A percentile compares a stretch with the other conserved stretches of the same genome.
These are phyloP conservation scores for Uromys caudimaculatus DNA, from an alignment of 2,797 vertebrate genomes.

Conservation along the genomic window DNA sequence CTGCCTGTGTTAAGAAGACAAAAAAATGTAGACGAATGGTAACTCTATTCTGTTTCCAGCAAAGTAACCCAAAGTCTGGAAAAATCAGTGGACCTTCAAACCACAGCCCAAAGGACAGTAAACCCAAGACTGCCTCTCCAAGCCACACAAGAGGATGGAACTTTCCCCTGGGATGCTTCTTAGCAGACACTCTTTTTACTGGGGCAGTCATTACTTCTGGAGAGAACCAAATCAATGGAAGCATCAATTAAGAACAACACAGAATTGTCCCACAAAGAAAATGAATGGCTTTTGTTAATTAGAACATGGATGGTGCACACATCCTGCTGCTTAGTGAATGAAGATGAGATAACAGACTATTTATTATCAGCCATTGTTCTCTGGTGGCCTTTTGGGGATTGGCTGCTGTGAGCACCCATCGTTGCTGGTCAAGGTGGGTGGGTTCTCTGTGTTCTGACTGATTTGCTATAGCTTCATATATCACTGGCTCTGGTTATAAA, in stretches of 20 bases:
- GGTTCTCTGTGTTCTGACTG: not conserved
- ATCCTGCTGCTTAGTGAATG: slow-evolving; percentile 16
- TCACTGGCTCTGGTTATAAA: not conserved
- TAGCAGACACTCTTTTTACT: slow-evolving; percentile 60
- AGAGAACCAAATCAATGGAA: slow-evolving; percentile 62
- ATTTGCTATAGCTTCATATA: not conserved
- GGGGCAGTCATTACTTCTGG: slow-evolving; percentile 28
- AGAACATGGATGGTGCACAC: not conserved
- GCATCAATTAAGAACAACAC: slow-evolving; percentile 35
- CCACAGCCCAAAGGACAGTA: slow-evolving; percentile 76
- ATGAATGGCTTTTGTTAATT: not conserved
- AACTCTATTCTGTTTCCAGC: slow-evolving; percentile 71
- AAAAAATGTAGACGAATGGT: slow-evolving; percentile 64
- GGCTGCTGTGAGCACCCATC: not conserved
- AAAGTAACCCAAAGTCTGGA: slow-evolving; percentile 76
- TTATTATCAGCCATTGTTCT: not conserved
- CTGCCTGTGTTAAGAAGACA: slow-evolving; percentile 67
- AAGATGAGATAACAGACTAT: not conserved
- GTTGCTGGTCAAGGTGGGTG: not conserved
- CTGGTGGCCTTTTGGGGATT: not conserved
- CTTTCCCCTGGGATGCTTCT: slow-evolving; percentile 78
- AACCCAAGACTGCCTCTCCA: slow-evolving; percentile 74
- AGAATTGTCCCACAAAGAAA: slow-evolving; percentile 21
- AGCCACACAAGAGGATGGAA: slow-evolving; percentile 78
- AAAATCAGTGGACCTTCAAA: slow-evolving; percentile 74